Base-by-base conservation (phyloP, 2,797 vertebrate genomes). In the Arnoldichthys spilopterus region DNA sequence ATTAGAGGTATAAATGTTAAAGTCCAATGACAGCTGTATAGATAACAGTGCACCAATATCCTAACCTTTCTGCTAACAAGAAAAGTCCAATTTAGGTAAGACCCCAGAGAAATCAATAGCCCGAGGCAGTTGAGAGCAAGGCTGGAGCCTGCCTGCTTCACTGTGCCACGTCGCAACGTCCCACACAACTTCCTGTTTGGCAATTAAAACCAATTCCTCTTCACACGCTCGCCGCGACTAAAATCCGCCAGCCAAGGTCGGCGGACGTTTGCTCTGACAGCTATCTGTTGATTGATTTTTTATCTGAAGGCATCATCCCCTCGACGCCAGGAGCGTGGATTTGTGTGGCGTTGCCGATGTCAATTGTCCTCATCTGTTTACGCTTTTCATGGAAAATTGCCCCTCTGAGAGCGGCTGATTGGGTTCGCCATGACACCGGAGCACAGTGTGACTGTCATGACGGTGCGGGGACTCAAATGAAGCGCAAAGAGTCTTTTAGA, bases 301-400 rank as follows among this genome's bases (percentile, higher is more conserved):
- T 53, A 61, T 75, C 61, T 78, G 30, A 58, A 69, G 51, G n/a
- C 76, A 80, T 84, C 58, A 79, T 40, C 72, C 68, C 56, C 28
- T 78, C 24, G 1, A 76, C 18, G 26, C 4, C 43, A 43, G 24
- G 16, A 61, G 71, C 28, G 16, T 20, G 71, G n/a, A n/a, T n/a
- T 37, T 3, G 18, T 54, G 76, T 78, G 78, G 70, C 72, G 70
- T 84, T 82, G 59, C 67, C 74, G 13, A 28, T 59, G 72, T 82
- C 79, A 64, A 66, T 62, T 64, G 76, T 71, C 75, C 82, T 85
- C 78, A 83, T 76, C 72, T 85, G 82, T 88, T 79, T 32, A 85
- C 76, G 79, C 80, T 24, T 73, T 63, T 56, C 78, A 85, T 40
- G 76, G 77, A 81, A 76, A 83, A 78, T 76, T 58, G 77, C 62